phyloP scores from a whole-genome alignment of 2,797 vertebrate species.

The Tauraco hartlaubi region DNA sequence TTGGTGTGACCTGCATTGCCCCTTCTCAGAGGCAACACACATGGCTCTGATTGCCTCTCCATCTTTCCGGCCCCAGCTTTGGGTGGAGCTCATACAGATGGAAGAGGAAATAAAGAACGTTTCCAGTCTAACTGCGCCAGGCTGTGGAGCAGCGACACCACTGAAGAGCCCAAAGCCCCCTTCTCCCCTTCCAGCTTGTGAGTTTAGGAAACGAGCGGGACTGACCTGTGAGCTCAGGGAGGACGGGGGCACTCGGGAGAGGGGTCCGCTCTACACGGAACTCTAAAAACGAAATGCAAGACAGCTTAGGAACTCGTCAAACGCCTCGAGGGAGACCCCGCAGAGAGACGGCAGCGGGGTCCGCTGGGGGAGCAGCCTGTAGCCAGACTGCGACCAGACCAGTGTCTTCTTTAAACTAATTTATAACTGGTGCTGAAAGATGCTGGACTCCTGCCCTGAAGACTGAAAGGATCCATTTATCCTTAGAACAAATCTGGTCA shows the following conservation, averaged over 20 bases:
- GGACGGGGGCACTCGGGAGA: slow-evolving; percentile 99
- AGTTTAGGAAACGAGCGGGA: slow-evolving; percentile 87
- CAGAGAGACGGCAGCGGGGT: background rate
- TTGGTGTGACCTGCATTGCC: background rate
- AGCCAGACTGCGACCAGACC: background rate
- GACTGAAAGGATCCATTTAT: slow-evolving; percentile 5
- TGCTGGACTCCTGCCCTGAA: slow-evolving; percentile 40
- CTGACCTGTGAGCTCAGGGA: slow-evolving; percentile 99
- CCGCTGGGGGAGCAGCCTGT: slow-evolving; percentile 26
- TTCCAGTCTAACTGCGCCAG: slow-evolving; percentile 32
- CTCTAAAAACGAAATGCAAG: slow-evolving; percentile 98
- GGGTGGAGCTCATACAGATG: background rate
- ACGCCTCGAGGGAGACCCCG: background rate
- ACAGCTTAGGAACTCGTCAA: slow-evolving; percentile 87
- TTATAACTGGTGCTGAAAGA: slow-evolving; percentile 59
- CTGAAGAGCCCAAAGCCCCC: slow-evolving; percentile 61
- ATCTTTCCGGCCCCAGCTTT: background rate
- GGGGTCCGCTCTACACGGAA: slow-evolving; percentile 99
- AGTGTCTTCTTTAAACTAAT: slow-evolving; percentile 12
- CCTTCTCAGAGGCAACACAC: slow-evolving; percentile 1
- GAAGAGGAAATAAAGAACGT: slow-evolving; percentile 31
- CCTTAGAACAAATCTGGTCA: background rate
- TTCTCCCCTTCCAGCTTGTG: slow-evolving; percentile 82
- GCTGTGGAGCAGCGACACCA: background rate
- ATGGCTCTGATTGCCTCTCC: background rate